Evolutionary conservation across 2,797 vertebrate genomes (phyloP).

Genomic region (Prunella strophiata): DNA sequence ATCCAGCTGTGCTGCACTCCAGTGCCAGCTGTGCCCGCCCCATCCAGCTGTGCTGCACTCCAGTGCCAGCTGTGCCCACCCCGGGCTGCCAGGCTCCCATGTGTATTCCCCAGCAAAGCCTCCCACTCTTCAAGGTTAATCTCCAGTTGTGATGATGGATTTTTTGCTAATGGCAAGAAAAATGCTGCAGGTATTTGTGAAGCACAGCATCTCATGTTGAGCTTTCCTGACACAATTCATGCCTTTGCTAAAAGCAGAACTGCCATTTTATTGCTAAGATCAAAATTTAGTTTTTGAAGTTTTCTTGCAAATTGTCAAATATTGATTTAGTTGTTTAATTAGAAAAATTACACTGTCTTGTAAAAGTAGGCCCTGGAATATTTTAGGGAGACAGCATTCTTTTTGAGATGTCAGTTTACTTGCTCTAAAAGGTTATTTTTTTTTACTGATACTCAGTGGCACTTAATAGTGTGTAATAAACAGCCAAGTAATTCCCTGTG

Average conservation of each 20-base stretch:
- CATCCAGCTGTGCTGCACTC: rapidly evolving
- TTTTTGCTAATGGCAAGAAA: not conserved
- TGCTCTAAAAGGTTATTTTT: not conserved
- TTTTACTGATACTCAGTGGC: not conserved
- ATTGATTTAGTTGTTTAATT: not conserved
- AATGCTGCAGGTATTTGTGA: not conserved
- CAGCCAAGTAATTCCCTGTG: not conserved
- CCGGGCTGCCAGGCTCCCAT: rapidly evolving
- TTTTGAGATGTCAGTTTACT: not conserved
- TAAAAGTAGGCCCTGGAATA: not conserved
- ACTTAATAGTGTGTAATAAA: not conserved
- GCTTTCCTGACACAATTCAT: rapidly evolving
- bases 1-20: rapidly evolving
- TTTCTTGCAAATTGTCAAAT: not conserved
- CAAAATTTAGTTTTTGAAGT: not conserved
- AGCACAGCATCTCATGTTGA: rapidly evolving
- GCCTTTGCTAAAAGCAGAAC: not conserved
- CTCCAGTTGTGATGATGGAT: rapidly evolving
- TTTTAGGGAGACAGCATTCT: not conserved
- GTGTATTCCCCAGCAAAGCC: rapidly evolving
- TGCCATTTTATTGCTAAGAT: not conserved
- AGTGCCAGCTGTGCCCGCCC: not conserved
- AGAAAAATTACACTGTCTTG: not conserved
- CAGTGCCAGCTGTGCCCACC: not conserved
- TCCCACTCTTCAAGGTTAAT: not conserved